Base-by-base conservation (phyloP, 1,140 invertebrate genomes). In the Ptiloglossa arizonensis region DNA sequence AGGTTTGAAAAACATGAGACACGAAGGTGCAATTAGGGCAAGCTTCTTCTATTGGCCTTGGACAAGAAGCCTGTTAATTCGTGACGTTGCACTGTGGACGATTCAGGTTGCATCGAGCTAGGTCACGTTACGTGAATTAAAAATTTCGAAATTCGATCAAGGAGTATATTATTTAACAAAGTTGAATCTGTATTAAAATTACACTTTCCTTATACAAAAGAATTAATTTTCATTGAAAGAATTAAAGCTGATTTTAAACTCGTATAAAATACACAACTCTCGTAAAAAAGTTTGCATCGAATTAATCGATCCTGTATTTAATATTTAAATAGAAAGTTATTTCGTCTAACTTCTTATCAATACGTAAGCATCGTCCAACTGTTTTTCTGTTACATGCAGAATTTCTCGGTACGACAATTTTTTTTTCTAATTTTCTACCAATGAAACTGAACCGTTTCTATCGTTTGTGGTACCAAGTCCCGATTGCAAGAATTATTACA, bases 1-100 rank as follows among this genome's bases (percentile, higher is more conserved):
- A 57, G 50, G 48, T 48, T 29, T 62, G 29, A 46, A 78, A 80
- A 60, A 68, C 66, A 46, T 48, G 60, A 59, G 46, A 62, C 15
- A 79, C 46, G 41, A 63, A 46, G 48, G 27, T 63, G 29, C 75
- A 80, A 80, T 80, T 80, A 80, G 79, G 38, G 29, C 74, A 24
- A 80, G 59, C 32, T 80, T 32, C 48, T 71, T n/a, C 64, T 24
- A 63, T 56, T 79, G 75, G 59, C 79, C 79, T 79, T 79, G 57
- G 60, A 79, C 70, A 48, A 48, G 44, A 62, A 41, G 38, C 79
- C 66, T 69, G 66, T 81, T 68, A 82, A 69, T 69, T 69, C 54
- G 48, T 46, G n/a, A 62, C n/a, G 22, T 22, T 38, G 52, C 15
- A 44, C 24, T 9, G 38, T 57, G 62, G 29, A 62, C 60, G 63